Base-by-base conservation (phyloP, 1,140 invertebrate species). In the Lepidostoma basale region DNA sequence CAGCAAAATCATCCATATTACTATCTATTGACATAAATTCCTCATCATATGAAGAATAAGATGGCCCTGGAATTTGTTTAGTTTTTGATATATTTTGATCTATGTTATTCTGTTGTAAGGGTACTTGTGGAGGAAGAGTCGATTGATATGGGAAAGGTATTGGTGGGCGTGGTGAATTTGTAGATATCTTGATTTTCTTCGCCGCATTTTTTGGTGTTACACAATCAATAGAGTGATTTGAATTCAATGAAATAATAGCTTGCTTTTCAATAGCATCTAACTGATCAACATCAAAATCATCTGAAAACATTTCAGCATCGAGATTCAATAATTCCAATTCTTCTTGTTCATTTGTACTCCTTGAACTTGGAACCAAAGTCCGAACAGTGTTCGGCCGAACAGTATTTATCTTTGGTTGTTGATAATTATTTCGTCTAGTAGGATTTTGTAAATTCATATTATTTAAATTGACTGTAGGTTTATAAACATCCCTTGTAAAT, bases 281-380 rank as follows among this genome's bases (percentile, higher is more conserved):
- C 22, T 72, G 52, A 12, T 64, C 26, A 1, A 69, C 18, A 45
- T 72, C 70, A 63, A 69, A 68, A 16, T 71, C 69, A 68, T 72
- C 70, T 9, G 47, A n/a, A 52, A 72, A 68, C 70, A 72, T 68
- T 40, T 66, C 62, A 58, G 56, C 56, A 42, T 60, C 36, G 12
- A 42, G 10, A 44, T 26, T 39, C 25, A 3, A 14, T 10, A 42
- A 14, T 44, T 60, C 56, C 26, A n/a, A 12, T 42, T 39, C 18
- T 25, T 26, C 23, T 26, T 25, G 14, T 5, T 3, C 3, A 23
- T 59, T 40, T 39, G 36, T 25, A 39, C 14, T 2, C 12, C 23
- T 42, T 33, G 30, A 33, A 5, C 5, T n/a, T n/a, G n/a, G n/a
- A n/a, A n/a, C n/a, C n/a, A n/a, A n/a, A n/a, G n/a, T n/a, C n/a